Evolutionary conservation across 2,888 invertebrate genomes (phyloP).

Genomic region (Cosmorhoe ocellata): DNA sequence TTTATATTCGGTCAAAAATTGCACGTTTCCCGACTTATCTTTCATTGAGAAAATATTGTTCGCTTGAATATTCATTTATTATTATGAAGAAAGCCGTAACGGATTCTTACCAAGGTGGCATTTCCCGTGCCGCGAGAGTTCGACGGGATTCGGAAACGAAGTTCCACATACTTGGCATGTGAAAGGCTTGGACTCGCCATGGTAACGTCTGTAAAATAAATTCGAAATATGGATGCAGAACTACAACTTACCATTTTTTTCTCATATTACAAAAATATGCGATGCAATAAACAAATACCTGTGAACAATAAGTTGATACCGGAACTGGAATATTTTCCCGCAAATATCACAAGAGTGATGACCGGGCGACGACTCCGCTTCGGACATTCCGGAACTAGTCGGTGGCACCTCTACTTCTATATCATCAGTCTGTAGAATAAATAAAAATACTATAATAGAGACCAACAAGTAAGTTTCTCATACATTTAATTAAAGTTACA

Average conservation of each 20-base stretch:
- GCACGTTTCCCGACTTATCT: no score
- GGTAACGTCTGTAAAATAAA: constrained; percentile 84
- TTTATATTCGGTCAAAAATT: no score
- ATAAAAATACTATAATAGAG: background rate
- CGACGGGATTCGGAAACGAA: constrained; percentile 90
- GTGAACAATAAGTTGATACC: constrained; percentile 94
- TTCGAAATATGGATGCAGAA: constrained; percentile 3
- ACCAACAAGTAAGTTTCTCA: no score
- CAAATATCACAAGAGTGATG: constrained; percentile 92
- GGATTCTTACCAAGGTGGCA: constrained; percentile 87
- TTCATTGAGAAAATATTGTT: no score
- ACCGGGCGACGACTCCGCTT: constrained; percentile 84
- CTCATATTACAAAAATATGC: no score
- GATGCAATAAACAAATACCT: constrained; percentile 74
- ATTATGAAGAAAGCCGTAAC: no score
- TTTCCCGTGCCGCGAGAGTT: constrained; percentile 91
- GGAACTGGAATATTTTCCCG: constrained; percentile 93
- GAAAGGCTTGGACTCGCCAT: constrained; percentile 92
- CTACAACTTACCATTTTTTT: no score
- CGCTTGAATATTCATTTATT: no score
- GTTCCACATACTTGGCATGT: constrained; percentile 92
- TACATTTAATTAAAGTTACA: no score
- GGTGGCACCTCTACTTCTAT: constrained; percentile 77
- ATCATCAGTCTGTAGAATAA: constrained; percentile 55
- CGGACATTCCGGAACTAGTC: constrained; percentile 79